These are phyloP conservation scores for Uropetala carovei DNA, from an alignment of 2,888 invertebrate genomes.

Conservation along the genomic window DNA sequence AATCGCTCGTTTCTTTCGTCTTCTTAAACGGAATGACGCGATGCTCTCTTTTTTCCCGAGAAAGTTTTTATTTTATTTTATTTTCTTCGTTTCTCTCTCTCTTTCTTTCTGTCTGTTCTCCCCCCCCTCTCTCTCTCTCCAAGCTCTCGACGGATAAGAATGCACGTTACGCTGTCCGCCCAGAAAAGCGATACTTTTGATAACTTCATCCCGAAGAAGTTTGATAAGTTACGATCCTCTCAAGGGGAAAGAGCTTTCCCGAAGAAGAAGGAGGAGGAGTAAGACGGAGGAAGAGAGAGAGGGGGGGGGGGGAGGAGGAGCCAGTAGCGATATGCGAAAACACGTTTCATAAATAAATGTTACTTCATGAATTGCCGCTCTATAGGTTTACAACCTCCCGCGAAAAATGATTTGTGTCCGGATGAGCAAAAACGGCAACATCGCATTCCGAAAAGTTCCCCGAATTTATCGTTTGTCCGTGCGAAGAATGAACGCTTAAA, in stretches of 20 bases:
- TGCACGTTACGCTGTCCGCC: not conserved
- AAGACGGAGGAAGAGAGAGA: not conserved
- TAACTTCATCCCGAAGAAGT: not conserved
- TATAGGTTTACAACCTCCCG: constrained; percentile 14
- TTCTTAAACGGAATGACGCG: not conserved
- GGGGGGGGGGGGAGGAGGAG: not conserved
- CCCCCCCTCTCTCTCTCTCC: no score
- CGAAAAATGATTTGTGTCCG: constrained; percentile 42
- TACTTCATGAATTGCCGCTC: constrained; percentile 53
- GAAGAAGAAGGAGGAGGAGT: no score
- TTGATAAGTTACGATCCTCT: not conserved
- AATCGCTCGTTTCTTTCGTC: not conserved
- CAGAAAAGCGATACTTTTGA: constrained; percentile 1
- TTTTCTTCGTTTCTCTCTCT: not conserved
- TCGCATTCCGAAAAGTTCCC: constrained; percentile 44
- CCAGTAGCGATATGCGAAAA: constrained; percentile 6
- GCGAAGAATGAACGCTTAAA: constrained; percentile 43
- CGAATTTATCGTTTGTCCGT: constrained; percentile 52
- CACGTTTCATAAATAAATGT: constrained; percentile 42
- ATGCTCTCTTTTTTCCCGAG: not conserved
- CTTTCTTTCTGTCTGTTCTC: no score
- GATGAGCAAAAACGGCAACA: constrained; percentile 30
- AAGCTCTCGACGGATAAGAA: not conserved
- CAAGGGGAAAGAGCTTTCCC: not conserved
- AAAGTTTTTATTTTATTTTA: not conserved